Evolutionary conservation across 1,140 invertebrate genomes (phyloP).

Genomic region (Apis dorsata): DNA sequence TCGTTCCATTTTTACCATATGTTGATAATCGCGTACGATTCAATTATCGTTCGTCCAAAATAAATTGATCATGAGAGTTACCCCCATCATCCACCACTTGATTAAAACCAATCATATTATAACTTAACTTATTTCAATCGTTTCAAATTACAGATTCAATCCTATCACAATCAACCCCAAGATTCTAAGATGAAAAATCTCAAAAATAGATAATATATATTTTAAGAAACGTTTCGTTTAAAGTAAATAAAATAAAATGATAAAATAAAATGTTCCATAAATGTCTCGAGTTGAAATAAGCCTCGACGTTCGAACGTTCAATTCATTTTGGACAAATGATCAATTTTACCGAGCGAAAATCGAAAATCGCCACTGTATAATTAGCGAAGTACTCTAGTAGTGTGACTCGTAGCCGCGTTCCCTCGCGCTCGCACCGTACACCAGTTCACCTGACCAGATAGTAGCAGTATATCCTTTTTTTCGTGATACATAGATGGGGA

Average conservation of each 20-base stretch:
- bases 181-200: too few relatives aligned
- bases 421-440: constrained; percentile 43
- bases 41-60: neutral
- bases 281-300: neutral
- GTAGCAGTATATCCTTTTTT: neutral
- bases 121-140: too few relatives aligned
- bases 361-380: neutral
- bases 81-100: neutral
- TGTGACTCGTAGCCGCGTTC: constrained; percentile 37
- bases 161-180: too few relatives aligned
- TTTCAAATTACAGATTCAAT: too few relatives aligned
- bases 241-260: too few relatives aligned
- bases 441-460: constrained; percentile 36
- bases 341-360: neutral
- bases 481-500: neutral
- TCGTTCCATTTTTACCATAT: neutral
- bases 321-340: neutral
- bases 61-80: neutral
- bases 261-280: too few relatives aligned
- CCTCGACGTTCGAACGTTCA: too few relatives aligned
- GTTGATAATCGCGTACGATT: neutral
- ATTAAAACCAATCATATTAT: too few relatives aligned
- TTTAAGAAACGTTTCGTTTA: too few relatives aligned
- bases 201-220: too few relatives aligned
- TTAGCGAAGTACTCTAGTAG: neutral